Evolutionary conservation across 2,888 invertebrate genomes (phyloP).

Genomic region (Sphecodes monilicornis): DNA sequence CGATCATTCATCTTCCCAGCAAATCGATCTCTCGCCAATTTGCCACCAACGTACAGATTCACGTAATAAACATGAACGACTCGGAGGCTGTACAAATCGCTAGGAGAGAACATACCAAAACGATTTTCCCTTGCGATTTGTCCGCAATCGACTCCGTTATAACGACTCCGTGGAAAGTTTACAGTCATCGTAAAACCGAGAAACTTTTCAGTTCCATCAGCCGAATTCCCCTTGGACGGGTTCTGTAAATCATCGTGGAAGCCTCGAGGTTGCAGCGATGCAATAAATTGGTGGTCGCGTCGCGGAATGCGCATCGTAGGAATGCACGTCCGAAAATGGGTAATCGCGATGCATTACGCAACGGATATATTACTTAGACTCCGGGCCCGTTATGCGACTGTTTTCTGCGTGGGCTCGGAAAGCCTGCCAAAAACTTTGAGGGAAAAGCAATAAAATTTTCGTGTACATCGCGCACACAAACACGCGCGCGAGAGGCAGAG

Average conservation of each 20-base stretch:
- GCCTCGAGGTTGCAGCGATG: background rate
- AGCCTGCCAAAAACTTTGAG: slow-evolving; percentile 52
- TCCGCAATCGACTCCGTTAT: background rate
- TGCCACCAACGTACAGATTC: background rate
- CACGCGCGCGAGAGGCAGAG: background rate
- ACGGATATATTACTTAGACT: slow-evolving; percentile 24
- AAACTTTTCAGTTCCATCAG: background rate
- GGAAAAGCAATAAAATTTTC: slow-evolving; percentile 60
- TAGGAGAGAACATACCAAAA: background rate
- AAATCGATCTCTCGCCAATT: background rate
- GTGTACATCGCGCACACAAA: background rate
- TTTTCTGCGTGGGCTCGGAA: slow-evolving; percentile 16
- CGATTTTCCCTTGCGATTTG: background rate
- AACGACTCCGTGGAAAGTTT: background rate
- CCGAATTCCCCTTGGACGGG: background rate
- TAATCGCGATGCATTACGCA: slow-evolving; percentile 14
- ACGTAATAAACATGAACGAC: background rate
- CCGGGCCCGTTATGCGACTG: slow-evolving; percentile 23
- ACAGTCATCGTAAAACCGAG: background rate
- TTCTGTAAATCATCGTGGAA: background rate
- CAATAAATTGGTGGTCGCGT: background rate
- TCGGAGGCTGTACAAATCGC: background rate
- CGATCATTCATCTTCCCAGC: background rate
- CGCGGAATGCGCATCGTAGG: background rate
- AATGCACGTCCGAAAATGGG: slow-evolving; percentile 18